These are phyloP conservation scores for Drosophila malerkotliana DNA, from an alignment of 1,140 invertebrate genomes.

Conservation along the genomic window DNA sequence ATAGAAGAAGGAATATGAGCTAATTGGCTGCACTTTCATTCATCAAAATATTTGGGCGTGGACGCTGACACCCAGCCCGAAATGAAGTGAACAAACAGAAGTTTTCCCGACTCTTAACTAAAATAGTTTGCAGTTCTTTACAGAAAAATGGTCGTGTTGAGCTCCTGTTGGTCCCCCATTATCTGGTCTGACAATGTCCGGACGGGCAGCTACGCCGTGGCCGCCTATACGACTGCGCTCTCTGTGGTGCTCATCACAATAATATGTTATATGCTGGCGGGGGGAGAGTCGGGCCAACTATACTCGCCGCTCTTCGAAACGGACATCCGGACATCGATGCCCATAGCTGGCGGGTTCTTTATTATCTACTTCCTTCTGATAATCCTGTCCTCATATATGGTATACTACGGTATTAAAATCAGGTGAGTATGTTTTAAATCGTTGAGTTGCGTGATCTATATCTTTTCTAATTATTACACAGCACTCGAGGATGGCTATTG, in stretches of 20 bases:
- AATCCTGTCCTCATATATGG: slow-evolving; percentile 87
- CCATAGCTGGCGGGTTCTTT: slow-evolving; percentile 89
- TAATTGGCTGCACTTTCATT: slow-evolving; percentile 9
- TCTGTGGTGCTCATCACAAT: slow-evolving; percentile 91
- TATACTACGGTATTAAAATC: slow-evolving; percentile 85
- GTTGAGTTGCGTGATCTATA: not conserved
- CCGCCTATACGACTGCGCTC: slow-evolving; percentile 90
- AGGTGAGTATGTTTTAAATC: slow-evolving; percentile 71
- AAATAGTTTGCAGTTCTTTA: not conserved
- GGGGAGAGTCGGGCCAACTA: slow-evolving; percentile 93
- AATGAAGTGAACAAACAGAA: not conserved
- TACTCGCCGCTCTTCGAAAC: slow-evolving; percentile 95
- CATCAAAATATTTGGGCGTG: slow-evolving; percentile 41
- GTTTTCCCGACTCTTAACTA: not conserved
- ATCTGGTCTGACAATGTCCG: slow-evolving; percentile 92
- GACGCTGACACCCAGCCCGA: slow-evolving; percentile 16
- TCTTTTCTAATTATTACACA: slow-evolving; percentile 3
- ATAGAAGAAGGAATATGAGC: not conserved
- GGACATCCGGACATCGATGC: slow-evolving; percentile 90
- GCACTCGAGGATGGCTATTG: slow-evolving; percentile 89
- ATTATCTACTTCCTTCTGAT: slow-evolving; percentile 90
- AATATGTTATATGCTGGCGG: slow-evolving; percentile 89
- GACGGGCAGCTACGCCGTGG: slow-evolving; percentile 90
- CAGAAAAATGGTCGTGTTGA: slow-evolving; percentile 87
- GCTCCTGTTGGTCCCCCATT: slow-evolving; percentile 94